A percentile compares a stretch with the other conserved stretches of the same genome.
These are phyloP conservation scores for Sarcophaga bullata DNA, from an alignment of 1,140 invertebrate genomes.

Conservation along the genomic window DNA sequence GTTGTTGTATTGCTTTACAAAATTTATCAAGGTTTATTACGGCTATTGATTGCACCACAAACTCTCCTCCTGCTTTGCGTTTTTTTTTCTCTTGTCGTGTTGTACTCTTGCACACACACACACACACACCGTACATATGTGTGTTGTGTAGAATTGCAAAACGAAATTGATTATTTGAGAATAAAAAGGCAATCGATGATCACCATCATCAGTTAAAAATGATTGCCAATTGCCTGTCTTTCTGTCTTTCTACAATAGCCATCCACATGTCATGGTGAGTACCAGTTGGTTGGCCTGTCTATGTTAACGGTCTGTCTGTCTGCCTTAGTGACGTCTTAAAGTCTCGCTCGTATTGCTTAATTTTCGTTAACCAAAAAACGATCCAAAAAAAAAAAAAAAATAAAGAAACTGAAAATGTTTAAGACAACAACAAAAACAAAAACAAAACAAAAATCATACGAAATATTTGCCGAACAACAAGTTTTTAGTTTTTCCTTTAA, in stretches of 20 bases:
- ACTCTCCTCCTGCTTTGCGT: background rate
- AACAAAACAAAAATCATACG: background rate
- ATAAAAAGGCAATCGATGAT: constrained; percentile 4
- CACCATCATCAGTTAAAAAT: background rate
- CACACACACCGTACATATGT: background rate
- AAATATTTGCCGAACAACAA: background rate
- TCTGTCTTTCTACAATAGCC: background rate
- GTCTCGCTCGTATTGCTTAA: constrained; percentile 1
- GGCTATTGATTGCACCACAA: background rate
- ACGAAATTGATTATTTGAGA: background rate
- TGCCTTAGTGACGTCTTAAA: background rate
- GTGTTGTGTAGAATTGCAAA: background rate
- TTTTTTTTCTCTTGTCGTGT: background rate
- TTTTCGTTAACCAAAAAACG: background rate
- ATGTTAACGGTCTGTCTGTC: background rate
- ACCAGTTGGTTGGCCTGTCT: background rate
- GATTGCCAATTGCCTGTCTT: background rate
- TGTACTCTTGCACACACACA: background rate
- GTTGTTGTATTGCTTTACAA: background rate
- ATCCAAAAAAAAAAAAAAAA: too few species aligned
- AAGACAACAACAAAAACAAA: too few species aligned
- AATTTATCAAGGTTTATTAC: constrained; percentile 23
- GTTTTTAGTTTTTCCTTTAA: background rate
- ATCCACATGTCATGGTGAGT: too few species aligned
- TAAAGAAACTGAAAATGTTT: too few species aligned